Evolutionary conservation across 2,113 vertebrate genomes (phyloP), one percentile per base, ranked within the genome.

Genomic region (Podarcis cretensis): DNA sequence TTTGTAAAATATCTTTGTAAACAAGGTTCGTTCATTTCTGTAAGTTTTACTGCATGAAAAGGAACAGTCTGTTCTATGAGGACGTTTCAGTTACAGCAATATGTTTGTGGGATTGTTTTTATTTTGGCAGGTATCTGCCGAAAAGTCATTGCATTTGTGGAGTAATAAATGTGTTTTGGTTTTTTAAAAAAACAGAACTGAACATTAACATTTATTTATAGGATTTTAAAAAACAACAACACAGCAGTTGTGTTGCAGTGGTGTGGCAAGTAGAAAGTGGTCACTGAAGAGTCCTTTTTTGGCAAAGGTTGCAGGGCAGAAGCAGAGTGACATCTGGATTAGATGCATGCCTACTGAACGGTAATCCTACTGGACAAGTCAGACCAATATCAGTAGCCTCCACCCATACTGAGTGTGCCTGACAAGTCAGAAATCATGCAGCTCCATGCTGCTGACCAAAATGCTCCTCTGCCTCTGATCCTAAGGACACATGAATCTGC

Each of bases 111-210:
- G 2, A 9, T 9, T 63, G 13, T 77, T 77, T 43, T 23, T 48
- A 63, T 63, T 90, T 89, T 63, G 91, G 92, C 91, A 91, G 91
- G 20, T 73, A 7, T 16, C 83, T 57, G 89, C 77, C 25, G 0
- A 1, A 91, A 78, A 88, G 82, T 88, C 92, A 89, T 82, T 81
- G 90, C 85, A 0, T 80, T 54, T 0, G 87, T 91, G 93, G 48
- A 89, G 93, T 95, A 95, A 95, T 96, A 96, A 96, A 96, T 75
- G 82, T 91, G 92, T 91, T 76, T 94, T 96, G 92, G 48, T 54
- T 54, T 54, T 92, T 95, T 20, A 30, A 18, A 57, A n/a, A 57
- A 32, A 48, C 10, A 92, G 8, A 30, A 79, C n/a, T 30, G 10
- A 57, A 27, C 6, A 0, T 48, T 5, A 66, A 76, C 3, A 73